Percentiles rank a stretch among this genome's conserved stretches.
These are phyloP conservation scores for Rhaphigaster nebulosa DNA, from an alignment of 2,888 invertebrate genomes.

Conservation along the genomic window DNA sequence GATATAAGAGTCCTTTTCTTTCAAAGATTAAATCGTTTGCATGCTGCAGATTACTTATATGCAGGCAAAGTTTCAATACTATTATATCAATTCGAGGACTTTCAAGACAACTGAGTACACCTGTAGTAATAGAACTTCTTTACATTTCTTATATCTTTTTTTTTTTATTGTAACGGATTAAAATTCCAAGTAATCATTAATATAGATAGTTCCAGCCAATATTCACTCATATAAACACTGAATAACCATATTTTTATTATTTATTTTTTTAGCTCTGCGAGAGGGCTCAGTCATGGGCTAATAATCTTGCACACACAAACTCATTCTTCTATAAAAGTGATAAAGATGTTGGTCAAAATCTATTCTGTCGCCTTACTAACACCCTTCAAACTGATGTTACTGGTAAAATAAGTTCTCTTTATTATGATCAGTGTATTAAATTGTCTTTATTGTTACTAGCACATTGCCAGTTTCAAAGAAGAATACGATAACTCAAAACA, in stretches of 20 bases:
- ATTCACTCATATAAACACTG: neutral
- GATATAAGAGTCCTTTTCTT: too few relatives aligned
- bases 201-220: neutral
- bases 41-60: too few relatives aligned
- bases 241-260: neutral
- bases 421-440: neutral
- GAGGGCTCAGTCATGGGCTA: constrained; percentile 90
- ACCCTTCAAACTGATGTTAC: constrained; percentile 78
- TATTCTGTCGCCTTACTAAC: constrained; percentile 81
- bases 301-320: constrained; percentile 85
- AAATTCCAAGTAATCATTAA: neutral
- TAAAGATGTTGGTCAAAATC: constrained; percentile 83
- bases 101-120: too few relatives aligned
- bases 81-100: too few relatives aligned
- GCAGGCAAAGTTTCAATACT: neutral
- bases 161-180: neutral
- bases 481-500: neutral
- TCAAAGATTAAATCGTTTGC: too few relatives aligned
- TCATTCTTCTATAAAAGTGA: constrained; percentile 82
- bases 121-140: neutral
- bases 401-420: constrained; percentile 69
- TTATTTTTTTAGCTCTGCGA: constrained; percentile 76
- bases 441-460: neutral
- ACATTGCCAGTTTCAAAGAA: neutral
- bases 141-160: neutral